Evolutionary conservation across 2,113 vertebrate genomes (phyloP), one percentile per base, ranked within the genome.

Genomic region (Neolamprologus hecqui): DNA sequence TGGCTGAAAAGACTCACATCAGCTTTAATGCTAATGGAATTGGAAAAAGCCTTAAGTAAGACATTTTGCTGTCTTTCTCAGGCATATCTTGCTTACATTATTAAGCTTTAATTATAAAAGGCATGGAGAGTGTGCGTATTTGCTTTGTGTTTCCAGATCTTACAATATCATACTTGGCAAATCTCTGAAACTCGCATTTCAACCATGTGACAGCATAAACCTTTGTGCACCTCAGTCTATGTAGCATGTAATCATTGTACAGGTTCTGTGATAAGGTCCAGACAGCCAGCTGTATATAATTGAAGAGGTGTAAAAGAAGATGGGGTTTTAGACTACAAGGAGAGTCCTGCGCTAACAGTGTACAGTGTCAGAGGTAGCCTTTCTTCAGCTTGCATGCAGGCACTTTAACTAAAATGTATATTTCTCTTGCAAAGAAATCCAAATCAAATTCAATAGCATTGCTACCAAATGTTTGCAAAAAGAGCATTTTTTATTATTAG

Each of bases 231-330:
- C 70, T 49, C 6, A 12, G 15, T 75, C 17, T 40, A 6, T n/a
- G 13, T 35, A 21, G 75, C 85, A 42, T 23, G 1, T 81, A 31
- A 84, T 45, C n/a, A n/a, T 91, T 80, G 79, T 7, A 40, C 83
- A 86, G 84, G 81, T 63, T 81, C 77, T 89, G 83, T 93, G 89
- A 75, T 91, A 31, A 94, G 88, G 95, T 95, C 96, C 92, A 95
- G 95, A 96, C 96, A 81, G 88, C 81, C 65, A 83, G 80, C 86
- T 86, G 86, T 96, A 90, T 94, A 96, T 96, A 95, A 97, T 96
- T 96, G 91, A 96, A 94, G 90, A 96, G 93, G 90, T 96, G 95
- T 95, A 96, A 96, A 96, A 95, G 92, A 96, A 95, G 94, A 95
- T 94, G 91, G 84, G 89, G 94, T 86, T 94, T 92, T 87, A 90